Evolutionary conservation across 2,113 vertebrate species (phyloP), one percentile per base, ranked within the genome.

Genomic region (Ciconia stormi): DNA sequence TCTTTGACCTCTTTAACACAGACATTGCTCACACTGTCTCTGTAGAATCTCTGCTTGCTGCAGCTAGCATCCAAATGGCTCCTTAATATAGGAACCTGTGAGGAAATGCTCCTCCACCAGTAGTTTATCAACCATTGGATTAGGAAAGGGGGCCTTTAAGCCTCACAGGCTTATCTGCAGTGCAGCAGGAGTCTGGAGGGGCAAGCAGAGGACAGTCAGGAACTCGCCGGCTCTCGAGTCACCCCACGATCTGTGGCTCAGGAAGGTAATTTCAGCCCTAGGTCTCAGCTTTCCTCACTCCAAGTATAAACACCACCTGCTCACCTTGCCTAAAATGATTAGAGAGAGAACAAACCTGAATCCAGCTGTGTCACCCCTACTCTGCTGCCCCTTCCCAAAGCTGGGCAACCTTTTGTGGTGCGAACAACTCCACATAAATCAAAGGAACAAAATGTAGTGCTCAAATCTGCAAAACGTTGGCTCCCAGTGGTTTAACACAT

Each of bases 1-100:
- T 97, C 91, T 96, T 93, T 86, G 95, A 97, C 97, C 96, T 95
- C 94, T 86, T 93, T 89, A 90, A 82, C 88, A 82, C 76, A 86
- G 66, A 76, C 91, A 79, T 67, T 87, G 86, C 93, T 96, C 92
- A 89, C 77, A 26, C 65, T 81, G 90, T 62, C 94, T 91, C 89
- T 0, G 0, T 7, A 93, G 89, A 66, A 88, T 83, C 70, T 82
- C 73, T 84, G 87, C 63, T 71, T 67, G 52, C 94, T 82, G 91
- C 89, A 94, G 61, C 32, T 3, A 85, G 87, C 74, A 91, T 83
- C 84, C 84, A 94, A 95, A 92, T 52, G 58, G 50, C 34, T 92
- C 79, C 90, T 95, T 80, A 92, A 80, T 90, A 83, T 20, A 94
- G 91, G 84, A 87, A 78, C 29, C 63, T 84, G 70, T 1, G 71